These are phyloP conservation scores for Callorhinus ursinus DNA, from an alignment of 2,113 vertebrate genomes.

Conservation along the genomic window DNA sequence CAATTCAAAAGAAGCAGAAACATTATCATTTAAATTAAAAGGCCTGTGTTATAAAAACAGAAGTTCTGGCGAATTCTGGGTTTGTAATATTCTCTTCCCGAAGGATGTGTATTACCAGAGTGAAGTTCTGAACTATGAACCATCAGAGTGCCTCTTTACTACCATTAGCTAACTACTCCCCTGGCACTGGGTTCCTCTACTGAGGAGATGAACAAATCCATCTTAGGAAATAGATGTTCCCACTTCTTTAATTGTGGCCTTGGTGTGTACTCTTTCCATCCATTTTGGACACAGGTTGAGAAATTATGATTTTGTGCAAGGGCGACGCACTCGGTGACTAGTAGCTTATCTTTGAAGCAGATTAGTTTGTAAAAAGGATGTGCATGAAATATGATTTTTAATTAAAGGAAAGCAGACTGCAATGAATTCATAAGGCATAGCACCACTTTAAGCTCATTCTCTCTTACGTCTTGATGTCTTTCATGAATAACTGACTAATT, in stretches of 20 bases:
- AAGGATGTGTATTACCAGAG: slow-evolving; percentile 23
- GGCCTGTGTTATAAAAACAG: background rate
- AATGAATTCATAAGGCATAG: slow-evolving; percentile 52
- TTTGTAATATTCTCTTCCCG: slow-evolving; percentile 39
- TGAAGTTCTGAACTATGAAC: background rate
- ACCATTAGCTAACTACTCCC: background rate
- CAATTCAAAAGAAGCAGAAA: slow-evolving; percentile 18
- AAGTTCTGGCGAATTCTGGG: slow-evolving; percentile 35
- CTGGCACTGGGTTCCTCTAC: background rate
- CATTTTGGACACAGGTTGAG: slow-evolving; percentile 55
- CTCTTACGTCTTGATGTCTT: slow-evolving; percentile 33
- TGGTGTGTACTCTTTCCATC: slow-evolving; percentile 1
- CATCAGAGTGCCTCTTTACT: background rate
- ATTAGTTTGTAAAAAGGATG: slow-evolving; percentile 60
- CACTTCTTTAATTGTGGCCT: slow-evolving; percentile 30
- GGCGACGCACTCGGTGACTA: background rate
- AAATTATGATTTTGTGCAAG: slow-evolving; percentile 40
- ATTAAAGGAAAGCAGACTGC: slow-evolving; percentile 66
- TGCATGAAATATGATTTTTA: slow-evolving; percentile 68
- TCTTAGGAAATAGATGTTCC: background rate
- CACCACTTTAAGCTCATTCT: background rate
- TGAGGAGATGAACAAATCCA: background rate
- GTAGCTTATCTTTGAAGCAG: slow-evolving; percentile 31
- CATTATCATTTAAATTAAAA: slow-evolving; percentile 50
- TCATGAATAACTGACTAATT: background rate